phyloP scores from a whole-genome alignment of 2,888 invertebrate species.

The Parascotia fuliginaria region DNA sequence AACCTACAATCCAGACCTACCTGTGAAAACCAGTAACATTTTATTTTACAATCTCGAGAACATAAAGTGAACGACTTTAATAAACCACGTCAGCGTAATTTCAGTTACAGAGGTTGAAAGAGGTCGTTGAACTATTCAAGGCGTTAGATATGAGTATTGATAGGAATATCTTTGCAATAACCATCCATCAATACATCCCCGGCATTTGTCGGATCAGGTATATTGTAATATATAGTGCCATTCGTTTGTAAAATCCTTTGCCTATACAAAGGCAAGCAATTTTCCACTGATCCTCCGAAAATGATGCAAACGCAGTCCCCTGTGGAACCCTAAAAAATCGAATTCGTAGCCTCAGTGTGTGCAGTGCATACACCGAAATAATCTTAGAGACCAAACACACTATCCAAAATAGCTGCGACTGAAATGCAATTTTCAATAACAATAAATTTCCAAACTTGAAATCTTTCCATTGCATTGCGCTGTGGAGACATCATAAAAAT shows the following conservation, averaged over 20 bases:
- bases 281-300: conserved; percentile 75
- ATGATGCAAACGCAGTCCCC: conserved; percentile 71
- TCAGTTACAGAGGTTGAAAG: neutral
- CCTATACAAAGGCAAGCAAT: conserved; percentile 70
- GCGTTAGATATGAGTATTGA: conserved; percentile 3
- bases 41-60: neutral
- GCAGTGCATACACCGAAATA: conserved; percentile 63
- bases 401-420: conserved; percentile 10
- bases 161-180: conserved; percentile 24
- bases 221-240: conserved; percentile 66
- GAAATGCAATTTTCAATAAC: conserved; percentile 4
- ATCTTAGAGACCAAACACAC: conserved; percentile 40
- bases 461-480: conserved; percentile 26
- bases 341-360: conserved; percentile 63
- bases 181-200: conserved; percentile 45
- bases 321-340: conserved; percentile 68
- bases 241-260: conserved; percentile 64
- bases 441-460: conserved; percentile 29
- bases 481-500: conserved; percentile 22
- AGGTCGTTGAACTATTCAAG: neutral
- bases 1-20: neutral
- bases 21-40: neutral
- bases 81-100: neutral
- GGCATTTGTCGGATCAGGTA: conserved; percentile 47
- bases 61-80: neutral